Evolutionary conservation across 2,113 vertebrate species (phyloP), one percentile per base, ranked within the genome.

Genomic region (Gadus macrocephalus): DNA sequence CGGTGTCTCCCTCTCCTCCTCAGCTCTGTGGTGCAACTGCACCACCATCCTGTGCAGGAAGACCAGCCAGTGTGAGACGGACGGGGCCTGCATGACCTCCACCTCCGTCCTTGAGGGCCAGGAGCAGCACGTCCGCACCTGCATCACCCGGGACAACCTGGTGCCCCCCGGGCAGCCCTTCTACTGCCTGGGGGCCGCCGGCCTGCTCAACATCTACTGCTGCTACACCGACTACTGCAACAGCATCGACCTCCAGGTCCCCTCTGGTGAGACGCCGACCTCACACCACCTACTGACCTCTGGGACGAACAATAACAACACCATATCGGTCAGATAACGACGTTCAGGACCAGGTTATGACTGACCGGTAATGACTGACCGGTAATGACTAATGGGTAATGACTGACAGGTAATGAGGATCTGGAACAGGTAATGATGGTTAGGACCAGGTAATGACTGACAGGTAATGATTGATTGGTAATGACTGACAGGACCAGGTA

Each of bases 201-300:
- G 96, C n/a, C 89, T 95, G 27, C 89, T 95, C 3, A 96, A 95
- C 58, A 98, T 92, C 5, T 94, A 96, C 87, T 99, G 97, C 92
- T 99, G 97, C 91, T 95, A 96, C 81, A 93, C 91, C 0, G 94
- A 99, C 88, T 98, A 93, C 89, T 99, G 97, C 91, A 99, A 99
- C 90, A 96, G 92, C 89, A 93, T 96, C 0, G 93, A 96, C 87
- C 89, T 97, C 60, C 90, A 92, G 83, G 92, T 95, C 69, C 94
- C 95, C 78, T 93, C 92, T 11, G 94, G 97, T 98, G 69, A 86
- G 86, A 64, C 6, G 35, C 20, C 31, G 49, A 67, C 53, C 8
- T 49, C 42, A 49, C 11, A 9, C 42, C 5, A 11, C 42, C 42
- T 9, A 9, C 11, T 49, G 42, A 35, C 31, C 31, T 35, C 6